Base-by-base conservation (phyloP, 2,113 vertebrate genomes). In the Chionomys nivalis region DNA sequence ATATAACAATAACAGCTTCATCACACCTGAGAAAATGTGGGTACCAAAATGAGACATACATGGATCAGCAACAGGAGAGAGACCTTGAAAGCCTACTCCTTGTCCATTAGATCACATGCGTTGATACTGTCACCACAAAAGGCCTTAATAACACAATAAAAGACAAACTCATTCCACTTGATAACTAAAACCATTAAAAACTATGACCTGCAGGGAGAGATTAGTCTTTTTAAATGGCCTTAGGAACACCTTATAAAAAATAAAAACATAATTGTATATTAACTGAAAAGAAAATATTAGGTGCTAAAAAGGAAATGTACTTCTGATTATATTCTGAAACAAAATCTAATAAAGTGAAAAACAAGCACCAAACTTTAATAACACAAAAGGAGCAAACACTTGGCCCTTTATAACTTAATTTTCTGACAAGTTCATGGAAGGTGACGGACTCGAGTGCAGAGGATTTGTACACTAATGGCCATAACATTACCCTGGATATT, bases 331-430 rank as follows among this genome's bases (percentile, higher is more conserved):
- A n/a, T 72, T n/a, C 3, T 39, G 70, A 39, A 73, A 73, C 36
- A 73, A 21, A 73, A 73, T 73, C 70, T 73, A 73, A 73, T 96
- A 91, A 90, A 93, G 24, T 91, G 12, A 97, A 76, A 95, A 97
- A 86, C 86, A 94, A 96, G 95, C 92, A 82, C 94, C 75, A 95
- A 93, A 87, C 72, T 94, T 96, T 94, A 93, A 87, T 23, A 95
- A 82, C 73, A 91, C 68, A 93, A 93, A 72, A 70, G 0, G 21
- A 8, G 55, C 81, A 95, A 91, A 33, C 42, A 86, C 77, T 97
- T 94, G 89, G 78, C 77, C 86, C 93, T 97, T 94, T 89, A 44
- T 95, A 24, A 4, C 42, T 89, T 87, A 92, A 3, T 94, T 96
- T 96, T 89, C 21, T 78, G 73, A 95, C 55, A 58, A 92, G 82